Base-by-base conservation (phyloP, 2,888 invertebrate species). In the Chrysopilus asiliformis region DNA sequence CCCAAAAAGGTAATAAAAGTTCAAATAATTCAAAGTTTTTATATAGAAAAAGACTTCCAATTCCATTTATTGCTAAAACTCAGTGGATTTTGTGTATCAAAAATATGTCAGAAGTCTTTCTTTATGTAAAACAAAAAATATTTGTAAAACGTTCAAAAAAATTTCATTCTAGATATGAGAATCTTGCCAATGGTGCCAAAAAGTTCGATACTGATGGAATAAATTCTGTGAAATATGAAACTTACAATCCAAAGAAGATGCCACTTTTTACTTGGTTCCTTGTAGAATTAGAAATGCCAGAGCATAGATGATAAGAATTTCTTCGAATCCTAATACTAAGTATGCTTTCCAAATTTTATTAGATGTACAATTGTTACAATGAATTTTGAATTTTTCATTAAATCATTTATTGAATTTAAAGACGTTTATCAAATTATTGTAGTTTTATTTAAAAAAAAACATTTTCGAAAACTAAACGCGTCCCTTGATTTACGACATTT, bases 131-230 rank as follows among this genome's bases (percentile, higher is more conserved):
- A 29, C 13, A 13, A 13, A 27, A 28, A 32, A 20, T n/a, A 13
- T 19, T 27, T 16, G 9, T n/a, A 6, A 29, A 17, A 7, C 6
- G 16, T 29, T n/a, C n/a, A n/a, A 5, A 14, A 10, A 4, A 19
- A 38, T 42, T 38, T 37, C 42, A 43, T 68, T 67, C 6, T 67
- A 90, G 91, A 54, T 86, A 82, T 53, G 84, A 90, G 57, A 74
- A 84, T 47, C 68, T 94, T 34, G 81, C 81, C 43, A 79, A 79
- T 47, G 90, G 90, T 12, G 79, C 79, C 46, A 81, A 81, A 55
- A 74, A 82, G 49, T 87, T 79, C 62, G 74, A 77, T 45, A 78
- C 77, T 45, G 93, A 94, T 55, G 94, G 94, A 6, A 68, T 93
- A 34, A 86, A 79, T 52, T 87, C 79, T 49, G 72, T 91, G 32